Evolutionary conservation across 2,113 vertebrate genomes (phyloP).

Genomic region (Dendropsophus ebraccatus): DNA sequence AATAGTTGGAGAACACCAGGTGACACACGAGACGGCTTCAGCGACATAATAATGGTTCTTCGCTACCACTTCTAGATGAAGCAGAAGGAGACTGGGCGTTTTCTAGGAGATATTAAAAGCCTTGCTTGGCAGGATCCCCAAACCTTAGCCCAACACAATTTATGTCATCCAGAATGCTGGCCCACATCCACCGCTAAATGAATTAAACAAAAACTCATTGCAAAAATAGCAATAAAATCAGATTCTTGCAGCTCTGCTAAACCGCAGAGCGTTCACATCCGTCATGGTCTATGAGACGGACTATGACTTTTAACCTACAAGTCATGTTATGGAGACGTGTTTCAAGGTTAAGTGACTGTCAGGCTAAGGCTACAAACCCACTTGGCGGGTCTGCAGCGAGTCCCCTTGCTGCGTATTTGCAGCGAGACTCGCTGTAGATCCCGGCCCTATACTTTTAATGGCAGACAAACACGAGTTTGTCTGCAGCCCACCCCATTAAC

Average conservation of each 20-base stretch:
- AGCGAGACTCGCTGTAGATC: too few species aligned
- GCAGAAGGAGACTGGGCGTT: neutral
- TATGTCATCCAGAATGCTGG: conserved; percentile 1
- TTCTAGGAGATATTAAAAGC: neutral
- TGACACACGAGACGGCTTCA: neutral
- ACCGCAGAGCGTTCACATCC: conserved; percentile 10
- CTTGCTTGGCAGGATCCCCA: neutral
- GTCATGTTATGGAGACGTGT: conserved; percentile 1
- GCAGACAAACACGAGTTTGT: too few species aligned
- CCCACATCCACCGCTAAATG: conserved; percentile 27
- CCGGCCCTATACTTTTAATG: too few species aligned
- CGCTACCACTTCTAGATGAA: neutral
- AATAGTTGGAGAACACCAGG: neutral
- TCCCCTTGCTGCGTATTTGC: too few species aligned
- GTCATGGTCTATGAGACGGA: neutral
- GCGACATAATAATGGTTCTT: neutral
- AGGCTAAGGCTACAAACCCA: too few species aligned
- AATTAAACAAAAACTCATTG: conserved; percentile 53
- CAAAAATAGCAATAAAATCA: conserved; percentile 44
- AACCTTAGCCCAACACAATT: neutral
- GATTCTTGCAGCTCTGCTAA: neutral
- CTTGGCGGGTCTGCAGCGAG: too few species aligned
- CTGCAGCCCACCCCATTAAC: too few species aligned
- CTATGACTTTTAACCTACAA: neutral
- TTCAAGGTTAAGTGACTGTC: conserved; percentile 36